phyloP scores from a whole-genome alignment of 2,888 invertebrate genomes.

The Carcina quercana region DNA sequence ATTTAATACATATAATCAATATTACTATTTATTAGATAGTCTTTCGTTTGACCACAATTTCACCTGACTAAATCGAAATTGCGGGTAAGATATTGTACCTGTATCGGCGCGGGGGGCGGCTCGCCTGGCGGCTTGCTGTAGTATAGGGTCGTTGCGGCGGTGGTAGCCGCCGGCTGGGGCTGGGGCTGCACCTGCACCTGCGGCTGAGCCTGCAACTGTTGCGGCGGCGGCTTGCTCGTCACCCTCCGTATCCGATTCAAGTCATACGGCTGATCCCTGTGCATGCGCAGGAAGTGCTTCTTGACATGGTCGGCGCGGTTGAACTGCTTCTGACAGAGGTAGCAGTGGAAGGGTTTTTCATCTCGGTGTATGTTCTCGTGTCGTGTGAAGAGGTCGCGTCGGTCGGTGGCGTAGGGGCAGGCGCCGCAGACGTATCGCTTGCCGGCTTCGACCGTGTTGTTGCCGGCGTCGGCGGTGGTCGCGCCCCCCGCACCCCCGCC shows the following conservation, averaged over 20 bases:
- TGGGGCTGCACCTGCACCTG: conserved; percentile 21
- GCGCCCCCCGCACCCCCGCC: conserved; percentile 16
- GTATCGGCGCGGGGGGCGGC: conserved; percentile 52
- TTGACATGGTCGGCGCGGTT: conserved; percentile 96
- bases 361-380: conserved; percentile 96
- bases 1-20: too few species aligned
- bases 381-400: conserved; percentile 91
- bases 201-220: conserved; percentile 9
- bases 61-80: too few species aligned
- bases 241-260: conserved; percentile 85
- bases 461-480: conserved; percentile 15
- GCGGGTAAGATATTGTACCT: too few species aligned
- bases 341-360: conserved; percentile 95
- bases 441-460: conserved; percentile 17
- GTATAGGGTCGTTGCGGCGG: conserved; percentile 30
- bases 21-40: too few species aligned
- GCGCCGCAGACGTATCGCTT: conserved; percentile 84
- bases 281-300: conserved; percentile 94
- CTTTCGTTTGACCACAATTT: too few species aligned
- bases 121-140: conserved; percentile 48
- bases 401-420: conserved; percentile 94
- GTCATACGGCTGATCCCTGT: conserved; percentile 89
- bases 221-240: conserved; percentile 72
- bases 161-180: conserved; percentile 17
- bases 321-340: conserved; percentile 93